These are phyloP conservation scores for Brassicogethes aeneus DNA, from an alignment of 2,888 invertebrate genomes.

Conservation along the genomic window DNA sequence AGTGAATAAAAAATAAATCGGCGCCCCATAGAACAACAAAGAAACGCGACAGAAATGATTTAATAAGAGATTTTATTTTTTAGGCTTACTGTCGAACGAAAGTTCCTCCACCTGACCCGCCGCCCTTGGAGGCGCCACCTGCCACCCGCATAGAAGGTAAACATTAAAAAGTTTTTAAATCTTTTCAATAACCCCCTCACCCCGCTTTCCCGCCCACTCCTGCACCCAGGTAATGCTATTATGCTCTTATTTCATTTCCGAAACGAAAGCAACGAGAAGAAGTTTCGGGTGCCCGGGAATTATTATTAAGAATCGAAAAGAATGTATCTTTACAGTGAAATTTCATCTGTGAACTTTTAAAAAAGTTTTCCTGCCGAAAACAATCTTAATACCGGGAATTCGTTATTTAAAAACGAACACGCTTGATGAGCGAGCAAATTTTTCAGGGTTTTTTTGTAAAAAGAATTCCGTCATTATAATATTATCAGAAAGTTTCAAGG, in stretches of 20 bases:
- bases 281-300: conserved; percentile 16
- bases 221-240: conserved; percentile 14
- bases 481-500: not conserved
- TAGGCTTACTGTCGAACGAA: conserved; percentile 30
- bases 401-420: conserved; percentile 32
- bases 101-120: conserved; percentile 21
- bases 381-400: conserved; percentile 35
- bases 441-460: too few relatives aligned
- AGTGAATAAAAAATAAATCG: too few relatives aligned
- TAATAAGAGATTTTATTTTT: too few relatives aligned
- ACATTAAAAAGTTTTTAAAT: conserved; percentile 5
- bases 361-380: conserved; percentile 26
- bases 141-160: conserved; percentile 35
- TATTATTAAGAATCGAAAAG: conserved; percentile 29
- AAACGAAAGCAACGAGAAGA: too few relatives aligned
- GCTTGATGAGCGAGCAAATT: too few relatives aligned
- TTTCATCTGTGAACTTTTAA: conserved; percentile 31
- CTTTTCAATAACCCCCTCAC: conserved; percentile 7
- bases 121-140: conserved; percentile 28
- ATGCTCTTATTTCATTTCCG: conserved; percentile 26
- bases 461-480: not conserved
- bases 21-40: too few relatives aligned
- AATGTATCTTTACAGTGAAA: conserved; percentile 32
- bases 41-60: too few relatives aligned
- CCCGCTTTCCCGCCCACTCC: conserved; percentile 4